Evolutionary conservation across 2,113 vertebrate species (phyloP), one percentile per base, ranked within the genome.

Genomic region (Gallinago media): DNA sequence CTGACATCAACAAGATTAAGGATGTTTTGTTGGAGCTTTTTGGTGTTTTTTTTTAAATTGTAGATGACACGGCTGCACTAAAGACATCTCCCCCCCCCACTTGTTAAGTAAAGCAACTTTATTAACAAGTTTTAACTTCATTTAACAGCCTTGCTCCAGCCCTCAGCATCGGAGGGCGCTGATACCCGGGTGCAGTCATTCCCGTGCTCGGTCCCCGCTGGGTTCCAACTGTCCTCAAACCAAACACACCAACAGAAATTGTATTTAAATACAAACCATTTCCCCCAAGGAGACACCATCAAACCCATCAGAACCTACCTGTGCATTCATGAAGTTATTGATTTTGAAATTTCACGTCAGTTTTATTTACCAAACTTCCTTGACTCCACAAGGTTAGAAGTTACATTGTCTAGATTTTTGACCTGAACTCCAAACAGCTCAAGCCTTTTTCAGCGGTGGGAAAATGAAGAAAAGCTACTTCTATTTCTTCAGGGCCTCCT

Each of bases 171-270:
- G 58, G 31, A 38, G 6, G 71, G 23, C 31, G 9, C 36, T 0
- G 3, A n/a, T 23, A 66, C 7, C 32, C 44, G 12, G 25, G 26
- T 0, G 3, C 31, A 21, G 0, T 5, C 80, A 52, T 22, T 38
- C 25, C 14, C 17, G 23, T 52, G 44, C 4, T 6, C 42, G 21
- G 22, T 3, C 23, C 29, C 67, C 0, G 0, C 77, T 1, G 5
- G 90, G 47, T 34, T 44, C 40, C 6, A 40, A 31, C 3, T 52
- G 47, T 19, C 56, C 44, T 47, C 72, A n/a, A 44, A 56, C 8
- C 44, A 76, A 38, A 83, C 26, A 22, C 29, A 66, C 26, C 46
- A 67, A 29, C 7, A 66, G 22, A 11, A 55, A 26, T 20, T 31
- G 27, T 0, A 68, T 1, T 55, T 42, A 9, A 38, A 38, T 38